Evolutionary conservation across 2,888 invertebrate species (phyloP).

Genomic region (Hartigia nigra): DNA sequence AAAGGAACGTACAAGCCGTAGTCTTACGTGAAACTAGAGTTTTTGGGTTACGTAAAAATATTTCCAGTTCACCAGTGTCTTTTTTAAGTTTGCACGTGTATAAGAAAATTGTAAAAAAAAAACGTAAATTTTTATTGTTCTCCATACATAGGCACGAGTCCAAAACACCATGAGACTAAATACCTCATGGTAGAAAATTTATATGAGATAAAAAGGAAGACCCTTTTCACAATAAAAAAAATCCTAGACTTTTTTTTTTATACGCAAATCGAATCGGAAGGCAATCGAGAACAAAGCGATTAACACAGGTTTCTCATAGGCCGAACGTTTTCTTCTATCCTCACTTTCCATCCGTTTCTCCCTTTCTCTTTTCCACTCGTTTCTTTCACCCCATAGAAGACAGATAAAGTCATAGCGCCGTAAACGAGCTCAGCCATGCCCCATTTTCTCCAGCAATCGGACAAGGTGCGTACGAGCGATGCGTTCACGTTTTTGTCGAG

Average conservation of each 20-base stretch:
- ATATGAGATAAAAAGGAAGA: background rate
- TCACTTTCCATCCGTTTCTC: background rate
- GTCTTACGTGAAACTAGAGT: background rate
- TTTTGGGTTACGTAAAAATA: background rate
- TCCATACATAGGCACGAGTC: background rate
- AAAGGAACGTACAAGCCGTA: too few relatives aligned
- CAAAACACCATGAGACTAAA: background rate
- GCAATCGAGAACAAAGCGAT: slow-evolving; percentile 18
- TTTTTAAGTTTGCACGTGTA: background rate
- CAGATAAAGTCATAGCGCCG: slow-evolving; percentile 24
- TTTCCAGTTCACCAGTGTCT: background rate
- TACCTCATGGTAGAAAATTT: background rate
- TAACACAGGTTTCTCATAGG: slow-evolving; percentile 6
- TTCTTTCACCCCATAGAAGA: slow-evolving; percentile 4
- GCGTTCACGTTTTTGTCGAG: slow-evolving; percentile 12
- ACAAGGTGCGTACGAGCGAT: slow-evolving; percentile 1
- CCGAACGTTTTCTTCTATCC: background rate
- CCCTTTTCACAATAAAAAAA: background rate
- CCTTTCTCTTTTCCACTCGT: background rate
- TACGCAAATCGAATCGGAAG: slow-evolving; percentile 4
- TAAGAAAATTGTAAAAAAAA: too few relatives aligned
- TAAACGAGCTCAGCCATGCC: slow-evolving; percentile 20
- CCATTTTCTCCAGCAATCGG: background rate
- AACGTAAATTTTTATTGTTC: background rate
- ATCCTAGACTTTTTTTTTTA: background rate